Base-by-base conservation (phyloP, 2,113 vertebrate genomes). In the Phrynosoma blainvillii region DNA sequence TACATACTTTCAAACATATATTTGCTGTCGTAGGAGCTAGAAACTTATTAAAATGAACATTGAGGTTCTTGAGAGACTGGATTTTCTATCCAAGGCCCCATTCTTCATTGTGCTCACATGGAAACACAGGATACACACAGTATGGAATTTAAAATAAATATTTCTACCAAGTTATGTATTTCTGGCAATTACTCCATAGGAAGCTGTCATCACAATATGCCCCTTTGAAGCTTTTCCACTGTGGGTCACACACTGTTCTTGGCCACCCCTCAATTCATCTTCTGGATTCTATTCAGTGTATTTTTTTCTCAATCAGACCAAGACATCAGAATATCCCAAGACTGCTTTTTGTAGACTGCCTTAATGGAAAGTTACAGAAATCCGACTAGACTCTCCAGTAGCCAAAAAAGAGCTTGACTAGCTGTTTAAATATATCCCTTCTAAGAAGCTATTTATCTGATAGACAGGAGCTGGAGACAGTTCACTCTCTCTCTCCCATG, bases 381-480 rank as follows among this genome's bases (percentile, higher is more conserved):
- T 66, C 76, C 66, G 75, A n/a, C 66, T 71, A 47, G 84, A 47
- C 36, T 79, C 65, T 80, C 76, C 16, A n/a, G 32, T 21, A 70
- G 40, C 76, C 76, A 79, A 86, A 79, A 62, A 47, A 84, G 36
- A 79, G 30, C 21, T 70, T 86, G 76, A 66, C 66, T 68, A 79
- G 80, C 68, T 71, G n/a, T 47, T 85, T 78, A 27, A 86, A 79
- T 70, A n/a, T 36, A 65, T 71, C 54, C 42, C 30, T 66, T 86
- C 65, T 79, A 66, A 73, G 5, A 18, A 71, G 47, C 32, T 42
- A 80, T 87, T 71, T 85, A 79, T 82, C 88, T 73, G 32, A 84
- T 56, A 92, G 84, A 59, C 84, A 91, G 87, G 85, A 54, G 42
- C 47, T 74, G 32, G 76, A 47, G n/a, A 59, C 66, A 59, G 18